Base-by-base conservation (phyloP, 30 jellyfish, hydroid and myxozoan species). In the Chrysaora quinquecirrha region DNA sequence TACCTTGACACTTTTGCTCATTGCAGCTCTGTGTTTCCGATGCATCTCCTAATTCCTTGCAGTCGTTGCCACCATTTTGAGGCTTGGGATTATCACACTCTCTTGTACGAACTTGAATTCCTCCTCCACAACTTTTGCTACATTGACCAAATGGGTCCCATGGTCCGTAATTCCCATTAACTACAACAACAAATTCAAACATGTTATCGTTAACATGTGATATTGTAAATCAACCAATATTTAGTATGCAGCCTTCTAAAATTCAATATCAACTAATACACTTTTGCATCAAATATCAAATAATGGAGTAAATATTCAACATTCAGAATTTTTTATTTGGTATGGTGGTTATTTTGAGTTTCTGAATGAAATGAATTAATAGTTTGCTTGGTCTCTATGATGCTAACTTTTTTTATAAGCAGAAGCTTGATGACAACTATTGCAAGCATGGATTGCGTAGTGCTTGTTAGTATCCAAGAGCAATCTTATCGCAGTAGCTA, bases 71-170 rank as follows among this genome's bases (percentile, higher is more conserved):
- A 3, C 47, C 47, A 24, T 49, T 29, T 11, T 48, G 46, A n/a
- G 77, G 87, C 30, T n/a, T 56, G 16, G 87, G 87, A 24, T 75
- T 75, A 34, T 75, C 58, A 34, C 87, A 75, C 25, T 56, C 50
- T 60, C 87, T 75, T 10, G 62, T 50, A 29, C 87, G 54, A 1
- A 64, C 3, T 22, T 60, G 48, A 6, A 60, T 23, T 50, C 87
- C 87, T 31, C 76, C 87, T 30, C 87, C 87, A 30, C 87, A 75
- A 43, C 64, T 25, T 22, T 56, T 75, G 76, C 76, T 75, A 21
- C 87, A 75, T 22, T 22, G 60, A 1, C 87, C 64, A 34, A 10
- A 30, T 30, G 58, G 48, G 0, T 34, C 76, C 87, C 87, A 75
- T 75, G 66, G 54, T 23, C 87, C 73, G 34, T 60, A 75, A 48